These are phyloP conservation scores for Hypocryptadius cinnamomeus DNA, from an alignment of 2,113 vertebrate species.

Conservation along the genomic window DNA sequence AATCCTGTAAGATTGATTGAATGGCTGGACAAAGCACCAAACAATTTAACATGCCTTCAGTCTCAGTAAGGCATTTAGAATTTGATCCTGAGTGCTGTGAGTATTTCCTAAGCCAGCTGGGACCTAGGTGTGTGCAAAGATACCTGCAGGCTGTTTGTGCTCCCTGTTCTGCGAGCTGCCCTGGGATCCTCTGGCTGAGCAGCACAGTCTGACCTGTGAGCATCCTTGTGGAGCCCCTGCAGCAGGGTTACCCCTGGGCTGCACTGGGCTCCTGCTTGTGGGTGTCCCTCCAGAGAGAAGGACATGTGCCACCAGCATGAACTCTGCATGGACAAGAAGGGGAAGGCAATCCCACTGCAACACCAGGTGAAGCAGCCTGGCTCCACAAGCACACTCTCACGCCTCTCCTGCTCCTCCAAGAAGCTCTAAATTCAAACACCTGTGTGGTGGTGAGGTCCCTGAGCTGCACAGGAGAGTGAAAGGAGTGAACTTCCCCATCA, in stretches of 20 bases:
- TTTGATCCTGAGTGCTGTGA: not conserved
- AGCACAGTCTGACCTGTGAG: not conserved
- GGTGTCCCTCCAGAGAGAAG: accelerated
- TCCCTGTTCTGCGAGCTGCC: not conserved
- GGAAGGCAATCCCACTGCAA: not conserved
- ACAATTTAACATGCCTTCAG: not conserved
- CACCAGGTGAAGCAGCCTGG: not conserved
- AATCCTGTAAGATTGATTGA: not conserved
- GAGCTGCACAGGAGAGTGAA: not conserved
- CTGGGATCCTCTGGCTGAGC: not conserved
- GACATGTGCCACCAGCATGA: accelerated
- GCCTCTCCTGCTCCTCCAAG: not conserved
- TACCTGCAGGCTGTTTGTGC: not conserved
- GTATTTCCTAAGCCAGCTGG: accelerated
- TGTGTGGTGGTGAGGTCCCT: not conserved
- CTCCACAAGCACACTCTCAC: not conserved
- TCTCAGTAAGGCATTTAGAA: not conserved
- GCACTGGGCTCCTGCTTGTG: not conserved
- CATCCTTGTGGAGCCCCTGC: not conserved
- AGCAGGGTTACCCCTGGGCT: not conserved
- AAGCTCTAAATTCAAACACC: not conserved
- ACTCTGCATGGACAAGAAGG: not conserved
- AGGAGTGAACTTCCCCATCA: not conserved
- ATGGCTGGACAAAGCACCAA: not conserved
- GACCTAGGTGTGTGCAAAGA: not conserved